Conservation (phyloP, 2,113 vertebrate species). For the Proterorhinus semilunaris region DNA sequence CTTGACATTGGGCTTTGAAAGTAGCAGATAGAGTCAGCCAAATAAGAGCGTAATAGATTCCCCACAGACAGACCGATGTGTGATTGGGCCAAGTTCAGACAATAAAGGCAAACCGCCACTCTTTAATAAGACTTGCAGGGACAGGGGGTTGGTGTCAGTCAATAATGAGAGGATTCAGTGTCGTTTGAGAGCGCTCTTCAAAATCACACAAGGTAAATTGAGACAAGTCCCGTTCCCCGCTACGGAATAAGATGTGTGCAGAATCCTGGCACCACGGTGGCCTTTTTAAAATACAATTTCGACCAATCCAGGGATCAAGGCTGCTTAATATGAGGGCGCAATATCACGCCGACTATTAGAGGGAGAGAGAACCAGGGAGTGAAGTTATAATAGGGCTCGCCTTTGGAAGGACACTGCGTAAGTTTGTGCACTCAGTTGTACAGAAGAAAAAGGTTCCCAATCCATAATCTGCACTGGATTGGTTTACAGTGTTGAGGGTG, state of each 20-base stretch:
- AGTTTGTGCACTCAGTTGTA: too few species aligned
- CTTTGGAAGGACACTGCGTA: too few species aligned
- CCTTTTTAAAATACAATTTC: slow-evolving; percentile 11
- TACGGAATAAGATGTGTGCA: slow-evolving; percentile 6
- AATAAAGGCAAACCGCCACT: slow-evolving; percentile 1
- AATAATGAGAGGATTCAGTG: slow-evolving; percentile 12
- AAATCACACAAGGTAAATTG: slow-evolving; percentile 4
- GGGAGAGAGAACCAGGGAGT: background rate
- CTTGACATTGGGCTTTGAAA: slow-evolving; percentile 2
- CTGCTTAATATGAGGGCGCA: slow-evolving; percentile 1
- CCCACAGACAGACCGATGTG: background rate
- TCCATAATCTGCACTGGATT: too few species aligned
- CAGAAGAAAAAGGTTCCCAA: too few species aligned
- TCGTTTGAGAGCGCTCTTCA: slow-evolving; percentile 1
- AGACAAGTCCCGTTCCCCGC: slow-evolving; percentile 6
- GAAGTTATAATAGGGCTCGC: background rate
- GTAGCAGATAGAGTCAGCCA: background rate
- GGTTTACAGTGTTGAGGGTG: too few species aligned
- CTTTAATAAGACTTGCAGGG: slow-evolving; percentile 1
- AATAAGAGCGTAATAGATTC: background rate
- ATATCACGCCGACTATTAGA: background rate
- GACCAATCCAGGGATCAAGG: background rate
- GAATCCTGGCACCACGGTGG: background rate
- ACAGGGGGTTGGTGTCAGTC: slow-evolving; percentile 8
- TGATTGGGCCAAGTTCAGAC: background rate